Evolutionary conservation across 2,888 invertebrate species (phyloP).

Genomic region (Coenonympha glycerion): DNA sequence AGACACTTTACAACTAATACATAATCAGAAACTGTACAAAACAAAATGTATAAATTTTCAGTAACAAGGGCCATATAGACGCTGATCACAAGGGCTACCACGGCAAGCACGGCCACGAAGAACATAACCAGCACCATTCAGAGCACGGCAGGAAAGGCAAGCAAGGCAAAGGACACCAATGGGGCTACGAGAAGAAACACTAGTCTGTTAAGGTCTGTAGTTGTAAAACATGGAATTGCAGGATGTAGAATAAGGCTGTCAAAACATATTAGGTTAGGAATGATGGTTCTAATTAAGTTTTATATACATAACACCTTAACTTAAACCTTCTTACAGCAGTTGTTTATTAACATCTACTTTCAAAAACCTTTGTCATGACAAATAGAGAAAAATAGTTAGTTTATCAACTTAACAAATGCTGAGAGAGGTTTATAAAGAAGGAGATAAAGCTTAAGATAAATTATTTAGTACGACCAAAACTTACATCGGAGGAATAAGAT

Average conservation of each 20-base stretch:
- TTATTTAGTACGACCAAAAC: too few species aligned
- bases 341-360: too few species aligned
- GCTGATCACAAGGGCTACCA: slow-evolving; percentile 80
- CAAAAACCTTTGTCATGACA: too few species aligned
- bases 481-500: too few species aligned
- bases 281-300: not conserved
- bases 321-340: too few species aligned
- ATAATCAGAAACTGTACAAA: not conserved
- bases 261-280: not conserved
- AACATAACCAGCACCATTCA: slow-evolving; percentile 76
- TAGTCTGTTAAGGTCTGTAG: slow-evolving; percentile 29
- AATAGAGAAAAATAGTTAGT: too few species aligned
- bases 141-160: slow-evolving; percentile 78
- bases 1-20: too few species aligned
- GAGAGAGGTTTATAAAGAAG: too few species aligned
- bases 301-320: too few species aligned
- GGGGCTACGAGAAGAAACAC: slow-evolving; percentile 61
- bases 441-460: too few species aligned
- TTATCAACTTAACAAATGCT: too few species aligned
- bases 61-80: slow-evolving; percentile 79
- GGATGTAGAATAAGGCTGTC: not conserved
- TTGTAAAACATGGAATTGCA: not conserved
- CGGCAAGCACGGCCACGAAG: slow-evolving; percentile 78
- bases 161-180: slow-evolving; percentile 71
- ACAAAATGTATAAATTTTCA: slow-evolving; percentile 37